Percentiles rank a stretch among this genome's conserved stretches.
phyloP scores from a whole-genome alignment of 2,113 vertebrate genomes.

The Poecilia latipinna region DNA sequence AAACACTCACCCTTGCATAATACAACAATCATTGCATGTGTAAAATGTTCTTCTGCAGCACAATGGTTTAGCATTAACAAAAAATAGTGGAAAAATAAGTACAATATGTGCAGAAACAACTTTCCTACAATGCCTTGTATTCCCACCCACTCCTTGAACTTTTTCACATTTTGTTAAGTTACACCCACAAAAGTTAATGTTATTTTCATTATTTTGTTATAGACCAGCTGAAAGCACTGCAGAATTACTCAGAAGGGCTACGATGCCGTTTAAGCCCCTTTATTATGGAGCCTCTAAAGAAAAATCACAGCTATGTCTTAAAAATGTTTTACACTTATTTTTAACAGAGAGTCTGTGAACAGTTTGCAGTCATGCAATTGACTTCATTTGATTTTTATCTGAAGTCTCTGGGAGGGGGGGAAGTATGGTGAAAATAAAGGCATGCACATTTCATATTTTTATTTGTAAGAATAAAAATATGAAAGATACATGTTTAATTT shows the following conservation, averaged over 20 bases:
- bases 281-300: not conserved
- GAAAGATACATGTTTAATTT: not conserved
- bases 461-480: not conserved
- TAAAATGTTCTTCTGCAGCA: too few species aligned
- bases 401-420: not conserved
- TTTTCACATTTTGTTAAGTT: not conserved
- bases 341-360: too few species aligned
- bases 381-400: not conserved
- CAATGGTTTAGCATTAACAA: not conserved
- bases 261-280: not conserved
- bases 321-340: not conserved
- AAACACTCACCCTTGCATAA: slow-evolving; percentile 6
- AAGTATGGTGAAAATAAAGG: not conserved
- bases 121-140: not conserved
- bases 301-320: not conserved
- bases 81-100: not conserved
- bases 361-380: too few species aligned
- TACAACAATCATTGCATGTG: not conserved
- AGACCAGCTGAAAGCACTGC: too few species aligned
- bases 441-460: not conserved
- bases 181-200: too few species aligned
- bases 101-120: not conserved
- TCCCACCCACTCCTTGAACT: not conserved
- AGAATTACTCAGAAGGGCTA: not conserved
- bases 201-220: too few species aligned